These are phyloP conservation scores for Mamestra configurata DNA, from an alignment of 1,140 invertebrate genomes.

Conservation along the genomic window DNA sequence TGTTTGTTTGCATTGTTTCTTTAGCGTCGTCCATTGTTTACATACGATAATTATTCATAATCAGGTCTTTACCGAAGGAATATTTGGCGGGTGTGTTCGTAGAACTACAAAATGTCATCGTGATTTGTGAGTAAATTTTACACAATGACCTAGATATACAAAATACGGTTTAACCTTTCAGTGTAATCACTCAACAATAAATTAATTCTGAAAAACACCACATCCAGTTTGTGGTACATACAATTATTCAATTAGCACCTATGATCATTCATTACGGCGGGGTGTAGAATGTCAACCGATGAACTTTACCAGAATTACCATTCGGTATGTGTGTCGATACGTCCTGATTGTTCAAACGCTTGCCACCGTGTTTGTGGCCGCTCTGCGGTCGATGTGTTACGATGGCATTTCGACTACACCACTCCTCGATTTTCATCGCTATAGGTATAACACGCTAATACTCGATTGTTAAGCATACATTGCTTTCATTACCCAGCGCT, in stretches of 20 bases:
- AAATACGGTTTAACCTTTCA: background rate
- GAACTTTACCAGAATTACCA: slow-evolving; percentile 70
- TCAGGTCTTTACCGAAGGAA: background rate
- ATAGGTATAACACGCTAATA: slow-evolving; percentile 64
- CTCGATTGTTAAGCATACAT: slow-evolving; percentile 32
- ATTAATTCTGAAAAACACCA: slow-evolving; percentile 5
- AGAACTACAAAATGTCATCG: background rate
- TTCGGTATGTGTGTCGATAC: slow-evolving; percentile 72
- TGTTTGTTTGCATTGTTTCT: slow-evolving; percentile 5
- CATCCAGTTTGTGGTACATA: background rate
- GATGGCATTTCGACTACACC: slow-evolving; percentile 72
- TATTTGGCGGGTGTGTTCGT: background rate
- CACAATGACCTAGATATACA: no score
- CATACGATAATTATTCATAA: slow-evolving; percentile 5
- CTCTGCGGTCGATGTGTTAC: slow-evolving; percentile 76
- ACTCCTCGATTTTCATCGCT: slow-evolving; percentile 66
- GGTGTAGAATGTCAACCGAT: slow-evolving; percentile 64
- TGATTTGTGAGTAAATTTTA: background rate
- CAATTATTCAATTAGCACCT: slow-evolving; percentile 55
- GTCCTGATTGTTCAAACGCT: slow-evolving; percentile 73
- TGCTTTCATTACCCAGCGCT: slow-evolving; percentile 49
- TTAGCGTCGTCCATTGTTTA: background rate
- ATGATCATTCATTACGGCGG: slow-evolving; percentile 53
- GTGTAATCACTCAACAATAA: background rate
- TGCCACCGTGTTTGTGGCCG: slow-evolving; percentile 71